Evolutionary conservation across 2,888 invertebrate genomes (phyloP), one percentile per base, ranked within the genome.

Genomic region (Pelosia muscerda): DNA sequence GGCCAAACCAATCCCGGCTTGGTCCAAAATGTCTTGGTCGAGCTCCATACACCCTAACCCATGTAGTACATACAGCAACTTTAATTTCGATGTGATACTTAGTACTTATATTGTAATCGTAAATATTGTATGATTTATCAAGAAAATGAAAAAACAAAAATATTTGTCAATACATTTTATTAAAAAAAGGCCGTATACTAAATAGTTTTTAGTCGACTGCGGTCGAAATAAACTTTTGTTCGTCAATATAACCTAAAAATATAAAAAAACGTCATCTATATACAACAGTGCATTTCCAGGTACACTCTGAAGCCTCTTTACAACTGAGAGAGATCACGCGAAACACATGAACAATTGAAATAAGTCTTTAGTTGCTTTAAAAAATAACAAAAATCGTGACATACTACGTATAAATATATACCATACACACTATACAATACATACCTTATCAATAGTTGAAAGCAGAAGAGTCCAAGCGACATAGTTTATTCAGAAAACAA

Each of bases 131-230:
- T 5, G 3, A 22, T 15, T 2, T 1, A 9, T 1, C 2, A 22
- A 1, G 66, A 31, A 53, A 65, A 63, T 78, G 42, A 15, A 66
- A 78, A 71, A 72, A 72, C 49, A 63, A 57, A 66, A 72, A 62
- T 84, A 81, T 77, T 77, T 76, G 81, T 86, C 88, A 57, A 90
- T 73, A 90, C 75, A 88, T 90, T 93, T 93, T 93, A 93, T 90
- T 93, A 89, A 74, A 91, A n/a, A 90, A 91, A 90, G 76, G 76
- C 73, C 78, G 78, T 79, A 85, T 79, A 78, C 84, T 84, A 83
- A 90, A 92, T 92, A 92, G 91, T 91, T 86, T 89, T 92, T 91
- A 92, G 91, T 90, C 92, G 92, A 94, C 93, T 93, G 94, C 94
- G 93, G 91, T 89, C 90, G 90, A 93, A 90, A 91, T 88, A 90